Percentiles rank a stretch among this genome's conserved stretches.
Conservation (phyloP, 2,888 invertebrate genomes). For the Tryphoninae sp. region DNA sequence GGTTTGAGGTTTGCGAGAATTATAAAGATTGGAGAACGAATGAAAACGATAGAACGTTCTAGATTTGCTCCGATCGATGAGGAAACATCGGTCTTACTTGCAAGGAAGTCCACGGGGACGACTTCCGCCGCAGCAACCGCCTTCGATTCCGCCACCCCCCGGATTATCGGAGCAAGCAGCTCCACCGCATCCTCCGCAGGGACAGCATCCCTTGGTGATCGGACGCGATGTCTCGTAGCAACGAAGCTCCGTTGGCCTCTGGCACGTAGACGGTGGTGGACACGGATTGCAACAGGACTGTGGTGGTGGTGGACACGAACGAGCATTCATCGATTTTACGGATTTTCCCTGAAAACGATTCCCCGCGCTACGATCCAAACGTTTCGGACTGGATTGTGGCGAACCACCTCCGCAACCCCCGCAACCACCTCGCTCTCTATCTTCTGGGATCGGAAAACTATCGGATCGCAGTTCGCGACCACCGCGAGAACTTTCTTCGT, state of each 20-base stretch:
- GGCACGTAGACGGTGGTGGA: constrained; percentile 49
- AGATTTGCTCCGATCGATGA: neutral
- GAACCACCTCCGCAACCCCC: constrained; percentile 59
- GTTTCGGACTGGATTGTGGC: constrained; percentile 41
- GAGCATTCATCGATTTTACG: constrained; percentile 50
- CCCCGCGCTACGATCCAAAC: neutral
- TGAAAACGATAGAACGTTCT: too few relatives aligned
- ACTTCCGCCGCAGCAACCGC: constrained; percentile 63
- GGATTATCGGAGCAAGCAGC: constrained; percentile 62
- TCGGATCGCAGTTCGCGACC: constrained; percentile 25
- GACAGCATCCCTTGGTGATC: constrained; percentile 61
- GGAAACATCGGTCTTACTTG: constrained; percentile 58
- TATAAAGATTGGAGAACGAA: neutral
- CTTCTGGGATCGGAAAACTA: constrained; percentile 20
- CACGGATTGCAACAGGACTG: constrained; percentile 50
- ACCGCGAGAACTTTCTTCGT: constrained; percentile 3
- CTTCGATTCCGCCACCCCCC: constrained; percentile 30
- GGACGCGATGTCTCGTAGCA: constrained; percentile 21
- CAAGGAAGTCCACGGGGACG: constrained; percentile 61
- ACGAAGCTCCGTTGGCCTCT: constrained; percentile 25
- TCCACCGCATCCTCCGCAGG: constrained; percentile 67
- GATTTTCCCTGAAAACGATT: constrained; percentile 26
- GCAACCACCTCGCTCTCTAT: constrained; percentile 55
- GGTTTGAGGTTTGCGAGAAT: too few relatives aligned
- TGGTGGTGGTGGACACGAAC: constrained; percentile 48